These are phyloP conservation scores for Mixornis gularis DNA, from an alignment of 2,113 vertebrate species.

Conservation along the genomic window DNA sequence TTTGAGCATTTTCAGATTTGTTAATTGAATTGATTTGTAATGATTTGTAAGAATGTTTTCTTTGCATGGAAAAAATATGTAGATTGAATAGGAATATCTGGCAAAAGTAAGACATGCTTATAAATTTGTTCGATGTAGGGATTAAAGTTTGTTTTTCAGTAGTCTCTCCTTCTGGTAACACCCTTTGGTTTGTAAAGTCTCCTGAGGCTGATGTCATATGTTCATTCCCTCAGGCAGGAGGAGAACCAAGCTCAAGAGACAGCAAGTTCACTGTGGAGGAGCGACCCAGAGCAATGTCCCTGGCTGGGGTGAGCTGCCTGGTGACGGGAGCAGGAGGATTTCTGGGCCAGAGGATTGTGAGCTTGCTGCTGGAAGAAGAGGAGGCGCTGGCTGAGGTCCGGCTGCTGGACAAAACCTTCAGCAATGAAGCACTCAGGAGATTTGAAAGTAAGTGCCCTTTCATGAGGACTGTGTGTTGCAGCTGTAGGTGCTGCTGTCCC, in stretches of 20 bases:
- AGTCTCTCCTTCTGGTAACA: neutral
- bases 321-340: conserved; percentile 90
- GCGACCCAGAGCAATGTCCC: conserved; percentile 55
- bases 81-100: neutral
- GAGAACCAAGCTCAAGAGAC: neutral
- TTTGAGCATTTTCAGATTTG: neutral
- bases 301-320: conserved; percentile 79
- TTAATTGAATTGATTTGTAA: neutral
- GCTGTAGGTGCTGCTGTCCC: neutral
- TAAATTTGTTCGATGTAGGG: neutral
- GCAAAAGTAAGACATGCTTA: neutral
- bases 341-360: conserved; percentile 79
- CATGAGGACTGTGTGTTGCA: rapidly evolving
- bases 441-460: conserved; percentile 63
- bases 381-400: conserved; percentile 77
- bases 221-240: neutral
- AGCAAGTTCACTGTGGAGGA: rapidly evolving
- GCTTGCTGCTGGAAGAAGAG: conserved; percentile 80
- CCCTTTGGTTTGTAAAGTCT: neutral
- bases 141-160: neutral
- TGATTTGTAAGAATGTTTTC: neutral
- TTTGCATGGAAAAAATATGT: neutral
- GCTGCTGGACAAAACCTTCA: conserved; percentile 77
- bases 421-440: conserved; percentile 2
- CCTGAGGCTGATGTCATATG: neutral